phyloP scores from a whole-genome alignment of 2,113 vertebrate genomes.

The Cromileptes altivelis region DNA sequence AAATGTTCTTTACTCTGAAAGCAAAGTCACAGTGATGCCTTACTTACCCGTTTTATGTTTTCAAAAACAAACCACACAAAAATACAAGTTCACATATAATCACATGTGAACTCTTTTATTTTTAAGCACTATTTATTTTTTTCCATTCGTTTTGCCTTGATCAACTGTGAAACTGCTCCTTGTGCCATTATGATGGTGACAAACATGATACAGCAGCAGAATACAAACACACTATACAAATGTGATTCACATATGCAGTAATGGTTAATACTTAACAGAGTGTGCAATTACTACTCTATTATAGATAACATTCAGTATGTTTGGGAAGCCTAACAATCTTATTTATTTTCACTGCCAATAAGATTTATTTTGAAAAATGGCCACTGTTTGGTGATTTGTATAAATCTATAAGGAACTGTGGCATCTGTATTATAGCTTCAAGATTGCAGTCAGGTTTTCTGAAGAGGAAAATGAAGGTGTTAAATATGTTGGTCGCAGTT shows the following conservation, averaged over 20 bases:
- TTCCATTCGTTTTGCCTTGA: conserved; percentile 32
- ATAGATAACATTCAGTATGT: neutral
- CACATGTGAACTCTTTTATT: conserved; percentile 30
- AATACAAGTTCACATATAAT: conserved; percentile 15
- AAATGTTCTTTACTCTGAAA: conserved; percentile 38
- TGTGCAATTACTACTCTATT: conserved; percentile 8
- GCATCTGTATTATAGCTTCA: neutral
- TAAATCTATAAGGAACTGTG: neutral
- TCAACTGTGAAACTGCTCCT: conserved; percentile 54
- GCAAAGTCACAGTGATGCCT: conserved; percentile 67
- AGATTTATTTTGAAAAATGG: conserved; percentile 18
- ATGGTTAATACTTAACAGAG: conserved; percentile 49
- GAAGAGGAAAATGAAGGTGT: neutral
- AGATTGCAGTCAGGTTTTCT: neutral
- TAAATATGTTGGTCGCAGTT: neutral
- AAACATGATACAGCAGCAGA: conserved; percentile 57
- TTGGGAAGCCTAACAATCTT: neutral
- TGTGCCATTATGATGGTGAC: conserved; percentile 48
- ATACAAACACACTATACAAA: conserved; percentile 30
- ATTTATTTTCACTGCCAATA: conserved; percentile 31
- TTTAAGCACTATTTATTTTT: conserved; percentile 44
- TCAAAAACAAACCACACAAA: conserved; percentile 15
- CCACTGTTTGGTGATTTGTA: conserved; percentile 31
- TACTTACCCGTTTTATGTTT: conserved; percentile 50
- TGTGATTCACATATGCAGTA: conserved; percentile 40